Evolutionary conservation across 2,888 invertebrate genomes (phyloP).

Genomic region (Leptopilina drosophilae): DNA sequence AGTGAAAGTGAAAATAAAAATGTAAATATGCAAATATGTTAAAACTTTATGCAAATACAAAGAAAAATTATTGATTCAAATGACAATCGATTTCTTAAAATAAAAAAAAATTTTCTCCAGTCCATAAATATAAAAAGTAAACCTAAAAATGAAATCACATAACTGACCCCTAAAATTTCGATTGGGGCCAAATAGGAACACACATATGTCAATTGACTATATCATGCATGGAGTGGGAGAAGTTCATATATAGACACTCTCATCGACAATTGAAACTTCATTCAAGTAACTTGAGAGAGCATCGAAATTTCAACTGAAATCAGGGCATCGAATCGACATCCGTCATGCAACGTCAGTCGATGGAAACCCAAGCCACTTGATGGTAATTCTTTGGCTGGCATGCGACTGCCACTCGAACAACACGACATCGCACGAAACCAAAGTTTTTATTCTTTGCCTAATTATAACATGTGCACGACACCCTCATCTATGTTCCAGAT

Average conservation of each 20-base stretch:
- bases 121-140: no score
- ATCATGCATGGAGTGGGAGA: conserved; percentile 8
- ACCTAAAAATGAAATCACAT: no score
- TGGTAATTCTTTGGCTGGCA: conserved; percentile 71
- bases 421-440: conserved; percentile 65
- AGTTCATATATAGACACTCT: background rate
- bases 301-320: conserved; percentile 69
- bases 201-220: conserved; percentile 10
- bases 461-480: conserved; percentile 51
- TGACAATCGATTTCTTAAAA: no score
- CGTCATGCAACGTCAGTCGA: conserved; percentile 68
- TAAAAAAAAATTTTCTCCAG: no score
- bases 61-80: no score
- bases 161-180: no score
- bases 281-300: conserved; percentile 59
- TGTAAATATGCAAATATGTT: no score
- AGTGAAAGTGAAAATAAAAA: no score
- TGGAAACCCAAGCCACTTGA: conserved; percentile 70
- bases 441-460: conserved; percentile 50
- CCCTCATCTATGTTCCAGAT: conserved; percentile 37
- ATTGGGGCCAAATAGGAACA: no score
- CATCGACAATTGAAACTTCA: conserved; percentile 59
- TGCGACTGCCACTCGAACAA: conserved; percentile 70
- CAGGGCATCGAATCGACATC: conserved; percentile 73
- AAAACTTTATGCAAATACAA: no score